Base-by-base conservation (phyloP, 1,140 invertebrate genomes). In the Eriocheir sinensis region DNA sequence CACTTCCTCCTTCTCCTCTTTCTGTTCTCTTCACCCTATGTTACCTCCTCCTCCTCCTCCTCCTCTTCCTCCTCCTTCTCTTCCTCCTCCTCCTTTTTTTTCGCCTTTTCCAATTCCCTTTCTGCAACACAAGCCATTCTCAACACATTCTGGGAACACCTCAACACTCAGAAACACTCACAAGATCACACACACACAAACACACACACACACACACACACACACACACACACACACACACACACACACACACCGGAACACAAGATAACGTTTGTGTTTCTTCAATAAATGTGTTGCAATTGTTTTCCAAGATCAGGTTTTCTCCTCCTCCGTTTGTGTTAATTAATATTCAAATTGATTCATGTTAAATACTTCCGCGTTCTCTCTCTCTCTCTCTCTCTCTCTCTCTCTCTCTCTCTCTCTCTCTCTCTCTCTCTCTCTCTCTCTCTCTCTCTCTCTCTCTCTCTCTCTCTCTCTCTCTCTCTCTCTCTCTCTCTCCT, bases 371-470 rank as follows among this genome's bases (percentile, higher is more conserved):
- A 72, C n/a, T n/a, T n/a, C n/a, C n/a, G n/a, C n/a, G 0, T 72
- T 2, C 21, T 72, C 12, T 21, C 60, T 72, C 60, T 72, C 60
- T 72, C 60, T 72, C 60, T 72, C 53, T 60, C 53, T 60, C 53
- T 60, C 53, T 60, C 53, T 60, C 53, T 60, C 53, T 48, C 44
- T 48, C 44, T 48, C 53, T 60, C 53, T 60, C 53, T 60, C 53
- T 60, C 53, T 60, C 53, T 60, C 53, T 60, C 53, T 60, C 53
- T 60, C 53, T 60, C 53, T 60, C 53, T 60, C 53, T 60, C 60
- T 72, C 60, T 72, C 60, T 72, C 60, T 72, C 60, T 72, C 60
- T 72, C 60, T n/a, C 27, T n/a, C 17, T 72, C 60, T 72, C 60
- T n/a, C 21, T 48, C 4, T 48, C 4, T 4, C 44, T 48, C 44